Evolutionary conservation across 2,113 vertebrate species (phyloP), one percentile per base, ranked within the genome.

Genomic region (Vidua macroura): DNA sequence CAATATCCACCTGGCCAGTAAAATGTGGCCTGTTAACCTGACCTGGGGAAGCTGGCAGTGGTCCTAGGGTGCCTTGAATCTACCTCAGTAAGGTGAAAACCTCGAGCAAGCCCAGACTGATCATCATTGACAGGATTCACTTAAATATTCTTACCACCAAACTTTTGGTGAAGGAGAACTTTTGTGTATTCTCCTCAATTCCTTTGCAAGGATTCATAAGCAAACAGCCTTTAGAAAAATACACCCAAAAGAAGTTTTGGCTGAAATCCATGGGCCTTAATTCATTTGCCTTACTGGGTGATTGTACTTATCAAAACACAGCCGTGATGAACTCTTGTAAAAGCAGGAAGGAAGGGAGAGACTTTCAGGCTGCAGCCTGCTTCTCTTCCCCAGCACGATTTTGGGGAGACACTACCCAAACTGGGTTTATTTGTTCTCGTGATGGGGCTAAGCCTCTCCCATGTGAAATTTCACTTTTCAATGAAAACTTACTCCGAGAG

Each of bases 381-480:
- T 68, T n/a, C 31, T 66, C n/a, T 83, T 37, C 79, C 66, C 67
- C n/a, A 62, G 76, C 25, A 63, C 1, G 17, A 23, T 83, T 86
- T 95, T 67, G 83, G 86, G 89, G 87, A 95, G 30, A 90, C 15
- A 6, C 78, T 83, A 69, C 49, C 33, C 2, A 7, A 63, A 60
- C 9, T 67, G 53, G 58, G 49, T 92, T 97, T 97, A 91, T 94
- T 94, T 96, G 87, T 90, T 58, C 85, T 93, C 59, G n/a, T 89
- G 77, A 69, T 2, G 3, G 60, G 74, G 51, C 55, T 94, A 94
- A 92, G 84, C 86, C 93, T 89, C 85, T 95, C 93, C 91, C 80
- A 91, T 92, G 93, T 77, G 96, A 97, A 97, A 97, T 94, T 95
- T 95, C 91, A 90, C 90, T 97, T 97, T 96, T 93, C 94, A 96